Evolutionary conservation across 2,113 vertebrate genomes (phyloP).

Genomic region (Salvator merianae): DNA sequence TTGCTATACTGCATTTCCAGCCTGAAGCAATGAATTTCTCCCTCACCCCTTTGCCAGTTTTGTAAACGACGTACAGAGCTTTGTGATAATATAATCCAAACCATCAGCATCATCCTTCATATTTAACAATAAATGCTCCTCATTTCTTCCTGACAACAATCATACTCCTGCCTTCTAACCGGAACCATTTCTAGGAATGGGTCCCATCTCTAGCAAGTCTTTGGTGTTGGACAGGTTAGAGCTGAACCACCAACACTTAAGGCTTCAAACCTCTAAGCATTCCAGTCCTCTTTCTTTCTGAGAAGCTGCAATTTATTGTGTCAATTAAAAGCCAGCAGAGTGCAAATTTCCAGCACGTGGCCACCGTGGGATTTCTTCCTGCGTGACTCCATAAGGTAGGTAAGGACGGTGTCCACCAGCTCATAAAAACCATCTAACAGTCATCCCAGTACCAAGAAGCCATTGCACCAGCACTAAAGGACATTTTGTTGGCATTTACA

Average conservation of each 20-base stretch:
- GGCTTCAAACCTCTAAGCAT: neutral
- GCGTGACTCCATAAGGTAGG: constrained; percentile 26
- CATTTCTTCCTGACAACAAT: too few species aligned
- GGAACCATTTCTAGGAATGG: neutral
- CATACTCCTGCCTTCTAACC: neutral
- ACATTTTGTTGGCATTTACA: too few species aligned
- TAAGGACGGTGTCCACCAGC: constrained; percentile 40
- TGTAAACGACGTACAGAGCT: too few species aligned
- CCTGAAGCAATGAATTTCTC: too few species aligned
- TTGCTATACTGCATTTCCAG: too few species aligned
- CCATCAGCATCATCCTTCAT: neutral
- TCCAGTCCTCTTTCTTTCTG: neutral
- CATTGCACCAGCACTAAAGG: too few species aligned
- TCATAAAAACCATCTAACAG: constrained; percentile 65
- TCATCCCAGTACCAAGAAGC: constrained; percentile 58
- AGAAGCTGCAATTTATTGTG: constrained; percentile 27
- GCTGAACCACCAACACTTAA: neutral
- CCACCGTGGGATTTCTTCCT: constrained; percentile 23
- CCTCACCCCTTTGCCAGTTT: too few species aligned
- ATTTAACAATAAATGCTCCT: neutral
- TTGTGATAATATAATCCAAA: too few species aligned
- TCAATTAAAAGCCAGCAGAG: constrained; percentile 21
- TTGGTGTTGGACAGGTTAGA: too few species aligned
- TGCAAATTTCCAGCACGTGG: constrained; percentile 21
- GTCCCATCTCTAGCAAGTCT: too few species aligned